These are phyloP conservation scores for Torymus texanus DNA, from an alignment of 2,888 invertebrate genomes.

Conservation along the genomic window DNA sequence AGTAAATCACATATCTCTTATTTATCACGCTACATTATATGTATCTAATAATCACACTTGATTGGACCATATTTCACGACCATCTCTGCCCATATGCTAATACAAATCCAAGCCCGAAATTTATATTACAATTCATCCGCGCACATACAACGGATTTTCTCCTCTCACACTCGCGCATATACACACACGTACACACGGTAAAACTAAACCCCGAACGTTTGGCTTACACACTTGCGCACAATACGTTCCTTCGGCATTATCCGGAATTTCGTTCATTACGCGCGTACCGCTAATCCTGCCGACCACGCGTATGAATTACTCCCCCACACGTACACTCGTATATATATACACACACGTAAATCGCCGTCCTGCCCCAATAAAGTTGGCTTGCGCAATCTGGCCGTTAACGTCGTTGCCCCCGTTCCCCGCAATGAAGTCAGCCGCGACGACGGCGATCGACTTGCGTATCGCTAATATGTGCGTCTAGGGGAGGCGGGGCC, in stretches of 20 bases:
- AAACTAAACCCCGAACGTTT: too few species aligned
- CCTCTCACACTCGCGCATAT: too few species aligned
- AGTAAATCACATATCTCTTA: too few species aligned
- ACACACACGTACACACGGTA: too few species aligned
- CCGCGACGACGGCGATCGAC: constrained; percentile 25
- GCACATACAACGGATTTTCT: too few species aligned
- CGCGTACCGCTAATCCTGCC: constrained; percentile 22
- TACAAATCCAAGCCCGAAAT: too few species aligned
- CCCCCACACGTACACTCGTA: neutral
- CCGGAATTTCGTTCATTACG: constrained; percentile 21
- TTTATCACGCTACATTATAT: too few species aligned
- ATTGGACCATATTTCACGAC: too few species aligned
- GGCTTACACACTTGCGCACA: neutral
- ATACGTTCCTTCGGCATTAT: constrained; percentile 20
- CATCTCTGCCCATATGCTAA: too few species aligned
- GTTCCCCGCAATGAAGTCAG: constrained; percentile 1
- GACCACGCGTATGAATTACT: constrained; percentile 27
- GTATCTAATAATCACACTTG: too few species aligned
- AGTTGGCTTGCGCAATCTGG: constrained; percentile 46
- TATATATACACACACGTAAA: neutral
- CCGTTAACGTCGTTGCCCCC: neutral
- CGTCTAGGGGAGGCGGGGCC: constrained; percentile 17
- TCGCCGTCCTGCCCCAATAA: constrained; percentile 32
- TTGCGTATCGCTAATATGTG: constrained; percentile 50
- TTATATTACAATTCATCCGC: too few species aligned